Conservation (phyloP, 2,113 vertebrate genomes). For the Lycocorax pyrrhopterus region DNA sequence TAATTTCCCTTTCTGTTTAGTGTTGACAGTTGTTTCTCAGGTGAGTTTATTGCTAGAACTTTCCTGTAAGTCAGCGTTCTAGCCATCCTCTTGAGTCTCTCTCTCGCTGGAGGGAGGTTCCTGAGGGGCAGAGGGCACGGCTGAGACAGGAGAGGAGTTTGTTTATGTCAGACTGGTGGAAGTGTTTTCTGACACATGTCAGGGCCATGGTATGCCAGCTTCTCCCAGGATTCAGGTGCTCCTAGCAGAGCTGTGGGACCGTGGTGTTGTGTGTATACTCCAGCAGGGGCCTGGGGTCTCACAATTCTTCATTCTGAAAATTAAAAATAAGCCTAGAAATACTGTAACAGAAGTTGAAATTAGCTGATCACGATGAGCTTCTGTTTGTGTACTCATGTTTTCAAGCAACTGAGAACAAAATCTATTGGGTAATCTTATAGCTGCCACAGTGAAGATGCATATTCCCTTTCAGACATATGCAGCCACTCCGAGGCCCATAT, state of each 20-base stretch:
- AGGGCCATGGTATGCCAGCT: background rate
- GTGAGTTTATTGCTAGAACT: background rate
- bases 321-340: background rate
- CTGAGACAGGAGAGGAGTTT: background rate
- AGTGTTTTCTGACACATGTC: background rate
- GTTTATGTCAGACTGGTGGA: background rate
- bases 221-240: background rate
- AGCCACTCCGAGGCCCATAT: background rate
- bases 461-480: background rate
- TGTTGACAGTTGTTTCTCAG: background rate
- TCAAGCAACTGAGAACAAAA: slow-evolving; percentile 4
- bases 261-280: background rate
- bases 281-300: background rate
- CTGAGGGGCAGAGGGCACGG: background rate
- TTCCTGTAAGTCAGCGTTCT: background rate
- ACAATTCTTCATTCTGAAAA: background rate
- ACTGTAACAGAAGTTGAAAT: background rate
- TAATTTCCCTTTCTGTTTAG: background rate
- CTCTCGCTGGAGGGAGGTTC: background rate
- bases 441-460: background rate
- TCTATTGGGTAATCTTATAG: background rate
- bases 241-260: background rate
- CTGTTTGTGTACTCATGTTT: slow-evolving; percentile 2
- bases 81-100: background rate
- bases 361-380: background rate